Percentiles rank a stretch among this genome's conserved stretches.
phyloP scores from a whole-genome alignment of 2,797 vertebrate species.

The Miichthys miiuy region DNA sequence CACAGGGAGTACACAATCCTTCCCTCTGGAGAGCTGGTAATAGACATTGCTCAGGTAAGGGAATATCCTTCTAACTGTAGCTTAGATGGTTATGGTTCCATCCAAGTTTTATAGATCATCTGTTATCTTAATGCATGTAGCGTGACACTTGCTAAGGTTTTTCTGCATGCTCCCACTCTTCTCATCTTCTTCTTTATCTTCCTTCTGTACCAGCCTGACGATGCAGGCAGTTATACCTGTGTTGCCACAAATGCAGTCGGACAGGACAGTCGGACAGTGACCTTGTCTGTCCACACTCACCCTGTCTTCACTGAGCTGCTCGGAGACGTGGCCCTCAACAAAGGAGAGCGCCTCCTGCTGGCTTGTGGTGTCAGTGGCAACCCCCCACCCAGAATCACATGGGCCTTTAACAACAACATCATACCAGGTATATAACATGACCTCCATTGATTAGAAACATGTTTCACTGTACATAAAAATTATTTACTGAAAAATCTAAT shows the following conservation, averaged over 20 bases:
- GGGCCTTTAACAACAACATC: constrained; percentile 96
- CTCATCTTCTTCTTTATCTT: background rate
- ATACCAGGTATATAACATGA: constrained; percentile 88
- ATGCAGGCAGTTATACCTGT: constrained; percentile 93
- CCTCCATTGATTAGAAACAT: background rate
- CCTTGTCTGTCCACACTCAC: constrained; percentile 88
- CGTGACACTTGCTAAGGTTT: background rate
- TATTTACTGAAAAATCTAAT: background rate
- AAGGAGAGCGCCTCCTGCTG: constrained; percentile 91
- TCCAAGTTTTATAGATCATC: background rate
- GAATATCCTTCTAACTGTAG: constrained; percentile 51
- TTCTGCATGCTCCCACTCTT: background rate
- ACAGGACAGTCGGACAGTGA: constrained; percentile 85
- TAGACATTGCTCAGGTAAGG: constrained; percentile 91
- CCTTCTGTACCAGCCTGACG: constrained; percentile 83
- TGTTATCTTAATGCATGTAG: background rate
- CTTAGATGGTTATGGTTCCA: background rate
- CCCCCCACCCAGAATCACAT: constrained; percentile 91
- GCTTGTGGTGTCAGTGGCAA: constrained; percentile 89
- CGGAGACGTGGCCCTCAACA: constrained; percentile 91
- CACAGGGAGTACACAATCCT: constrained; percentile 85
- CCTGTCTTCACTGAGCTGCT: constrained; percentile 92
- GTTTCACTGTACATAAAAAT: background rate
- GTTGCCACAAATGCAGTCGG: constrained; percentile 91
- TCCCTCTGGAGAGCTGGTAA: constrained; percentile 90